A percentile compares a stretch with the other conserved stretches of the same genome.
phyloP scores from a whole-genome alignment of 2,113 vertebrate genomes.

The Boulengeromyrus knoepffleri region DNA sequence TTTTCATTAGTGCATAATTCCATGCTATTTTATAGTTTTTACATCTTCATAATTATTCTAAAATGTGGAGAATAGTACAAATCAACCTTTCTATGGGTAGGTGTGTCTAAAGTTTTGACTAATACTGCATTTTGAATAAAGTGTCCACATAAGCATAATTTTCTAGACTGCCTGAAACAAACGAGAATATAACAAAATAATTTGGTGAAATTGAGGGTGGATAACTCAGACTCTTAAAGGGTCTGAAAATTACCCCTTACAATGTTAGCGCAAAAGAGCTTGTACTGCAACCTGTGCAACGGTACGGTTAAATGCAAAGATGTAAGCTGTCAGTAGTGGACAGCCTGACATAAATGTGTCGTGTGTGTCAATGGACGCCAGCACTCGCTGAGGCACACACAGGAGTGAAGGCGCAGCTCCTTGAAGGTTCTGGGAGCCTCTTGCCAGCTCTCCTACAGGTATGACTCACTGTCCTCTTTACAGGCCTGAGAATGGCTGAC shows the following conservation, averaged over 20 bases:
- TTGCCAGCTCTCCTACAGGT: slow-evolving; percentile 1
- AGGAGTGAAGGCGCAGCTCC: neutral
- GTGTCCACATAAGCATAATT: neutral
- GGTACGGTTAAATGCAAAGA: neutral
- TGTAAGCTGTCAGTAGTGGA: neutral
- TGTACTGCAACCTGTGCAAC: neutral
- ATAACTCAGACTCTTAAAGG: neutral
- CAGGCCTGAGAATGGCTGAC: slow-evolving; percentile 5
- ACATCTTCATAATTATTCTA: neutral
- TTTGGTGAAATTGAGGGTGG: neutral
- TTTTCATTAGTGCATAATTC: neutral
- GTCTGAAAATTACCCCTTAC: neutral
- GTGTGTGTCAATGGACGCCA: neutral
- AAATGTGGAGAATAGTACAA: neutral
- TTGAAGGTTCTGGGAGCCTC: neutral
- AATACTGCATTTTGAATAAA: neutral
- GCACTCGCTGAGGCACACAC: neutral
- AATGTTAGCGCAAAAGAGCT: neutral
- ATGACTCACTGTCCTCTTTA: neutral
- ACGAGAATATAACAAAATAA: neutral
- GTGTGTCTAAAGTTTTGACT: neutral
- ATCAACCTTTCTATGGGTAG: neutral
- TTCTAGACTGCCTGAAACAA: neutral
- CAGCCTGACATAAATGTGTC: neutral
- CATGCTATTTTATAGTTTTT: neutral